Percentiles rank a stretch among this genome's conserved stretches.
These are phyloP conservation scores for Brachyhypopomus occidentalis DNA, from an alignment of 2,113 vertebrate species.

Conservation along the genomic window DNA sequence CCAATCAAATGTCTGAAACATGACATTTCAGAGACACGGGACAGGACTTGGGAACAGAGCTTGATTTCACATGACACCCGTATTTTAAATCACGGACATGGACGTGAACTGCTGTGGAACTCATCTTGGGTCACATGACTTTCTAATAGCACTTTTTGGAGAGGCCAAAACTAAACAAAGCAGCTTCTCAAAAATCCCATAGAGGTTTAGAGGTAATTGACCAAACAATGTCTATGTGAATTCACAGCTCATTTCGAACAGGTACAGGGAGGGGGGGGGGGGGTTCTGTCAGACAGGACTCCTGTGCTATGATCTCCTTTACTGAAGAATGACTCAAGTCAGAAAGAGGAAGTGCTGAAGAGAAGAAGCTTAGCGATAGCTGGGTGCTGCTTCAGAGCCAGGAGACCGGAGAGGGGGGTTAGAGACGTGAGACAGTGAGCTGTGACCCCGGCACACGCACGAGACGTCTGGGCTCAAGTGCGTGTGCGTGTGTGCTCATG, in stretches of 20 bases:
- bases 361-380: slow-evolving; percentile 48
- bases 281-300: slow-evolving; percentile 36
- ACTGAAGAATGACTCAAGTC: slow-evolving; percentile 32
- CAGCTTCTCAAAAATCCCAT: background rate
- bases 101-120: too few species aligned
- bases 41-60: slow-evolving; percentile 83
- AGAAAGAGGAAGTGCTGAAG: slow-evolving; percentile 45
- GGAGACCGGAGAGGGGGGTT: slow-evolving; percentile 19
- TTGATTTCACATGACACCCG: slow-evolving; percentile 93
- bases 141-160: too few species aligned
- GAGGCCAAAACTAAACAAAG: background rate
- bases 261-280: too few species aligned
- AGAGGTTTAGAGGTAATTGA: background rate
- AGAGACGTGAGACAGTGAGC: slow-evolving; percentile 42
- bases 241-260: slow-evolving; percentile 82
- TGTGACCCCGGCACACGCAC: background rate
- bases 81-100: too few species aligned
- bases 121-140: too few species aligned
- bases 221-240: slow-evolving; percentile 86
- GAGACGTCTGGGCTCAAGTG: slow-evolving; percentile 6
- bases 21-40: slow-evolving; percentile 78
- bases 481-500: slow-evolving; percentile 24
- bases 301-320: slow-evolving; percentile 40
- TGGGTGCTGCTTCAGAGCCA: slow-evolving; percentile 34
- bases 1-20: slow-evolving; percentile 39